A percentile compares a stretch with the other conserved stretches of the same genome.
These are phyloP conservation scores for Lineus longissimus DNA, from an alignment of 1,140 invertebrate genomes.

Conservation along the genomic window DNA sequence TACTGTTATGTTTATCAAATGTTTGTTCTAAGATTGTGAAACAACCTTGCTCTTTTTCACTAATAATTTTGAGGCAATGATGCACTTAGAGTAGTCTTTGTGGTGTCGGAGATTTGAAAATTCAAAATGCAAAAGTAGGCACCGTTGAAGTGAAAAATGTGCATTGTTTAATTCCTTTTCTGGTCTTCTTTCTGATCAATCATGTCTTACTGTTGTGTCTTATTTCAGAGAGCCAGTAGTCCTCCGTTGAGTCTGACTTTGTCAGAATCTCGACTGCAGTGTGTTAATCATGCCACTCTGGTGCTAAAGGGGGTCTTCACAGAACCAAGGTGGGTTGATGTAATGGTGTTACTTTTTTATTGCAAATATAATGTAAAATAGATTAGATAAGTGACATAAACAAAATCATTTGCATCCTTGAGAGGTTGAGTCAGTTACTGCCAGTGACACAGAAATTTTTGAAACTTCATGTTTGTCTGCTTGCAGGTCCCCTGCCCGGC, in stretches of 20 bases:
- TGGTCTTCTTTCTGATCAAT: too few species aligned
- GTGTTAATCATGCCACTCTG: constrained; percentile 62
- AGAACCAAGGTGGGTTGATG: constrained; percentile 39
- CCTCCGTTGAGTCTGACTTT: constrained; percentile 61
- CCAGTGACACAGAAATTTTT: too few species aligned
- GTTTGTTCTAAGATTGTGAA: neutral
- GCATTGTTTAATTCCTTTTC: too few species aligned
- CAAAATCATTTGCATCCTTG: too few species aligned
- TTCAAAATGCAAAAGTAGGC: neutral
- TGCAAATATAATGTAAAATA: too few species aligned
- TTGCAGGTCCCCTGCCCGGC: constrained; percentile 24
- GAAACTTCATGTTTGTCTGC: too few species aligned
- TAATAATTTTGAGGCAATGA: neutral
- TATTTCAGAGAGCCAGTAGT: constrained; percentile 58
- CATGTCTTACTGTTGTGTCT: constrained; percentile 19
- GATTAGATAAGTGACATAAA: too few species aligned
- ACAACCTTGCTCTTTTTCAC: neutral
- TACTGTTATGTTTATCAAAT: neutral
- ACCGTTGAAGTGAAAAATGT: neutral
- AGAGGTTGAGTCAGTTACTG: too few species aligned
- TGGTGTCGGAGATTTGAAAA: neutral
- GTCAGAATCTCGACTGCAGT: constrained; percentile 61
- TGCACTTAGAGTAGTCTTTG: too few species aligned
- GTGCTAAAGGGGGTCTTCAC: constrained; percentile 62
- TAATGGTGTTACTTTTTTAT: too few species aligned